phyloP scores from a whole-genome alignment of 2,797 vertebrate genomes.

The Epinephelus malabaricus region DNA sequence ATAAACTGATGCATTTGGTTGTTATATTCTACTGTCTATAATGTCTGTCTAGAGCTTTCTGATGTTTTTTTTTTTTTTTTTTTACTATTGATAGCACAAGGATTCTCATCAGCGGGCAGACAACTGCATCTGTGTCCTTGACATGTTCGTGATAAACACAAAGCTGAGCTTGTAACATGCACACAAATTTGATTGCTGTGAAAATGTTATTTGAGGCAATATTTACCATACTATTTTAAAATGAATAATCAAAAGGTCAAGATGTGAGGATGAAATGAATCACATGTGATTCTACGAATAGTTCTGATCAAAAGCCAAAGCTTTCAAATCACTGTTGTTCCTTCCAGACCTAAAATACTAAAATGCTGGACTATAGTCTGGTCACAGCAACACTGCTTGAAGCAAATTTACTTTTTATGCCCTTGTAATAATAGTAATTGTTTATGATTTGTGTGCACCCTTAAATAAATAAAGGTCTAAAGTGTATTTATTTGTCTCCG shows the following conservation, averaged over 20 bases:
- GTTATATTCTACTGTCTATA: not conserved
- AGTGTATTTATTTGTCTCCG: no score
- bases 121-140: not conserved
- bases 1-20: no score
- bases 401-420: slow-evolving; percentile 1
- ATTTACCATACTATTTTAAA: not conserved
- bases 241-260: not conserved
- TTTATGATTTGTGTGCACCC: not conserved
- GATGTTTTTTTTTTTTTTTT: no score
- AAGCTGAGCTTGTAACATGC: not conserved
- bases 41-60: not conserved
- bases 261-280: not conserved
- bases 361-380: not conserved
- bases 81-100: not conserved
- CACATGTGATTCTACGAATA: not conserved
- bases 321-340: not conserved
- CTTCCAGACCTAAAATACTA: not conserved
- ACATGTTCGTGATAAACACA: not conserved
- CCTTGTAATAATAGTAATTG: not conserved
- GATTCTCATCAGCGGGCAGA: not conserved
- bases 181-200: not conserved
- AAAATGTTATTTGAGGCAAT: not conserved
- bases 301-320: not conserved
- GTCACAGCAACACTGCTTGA: not conserved
- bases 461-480: slow-evolving; percentile 1